Evolutionary conservation across 2,888 invertebrate species (phyloP).

Genomic region (Axea sp.): DNA sequence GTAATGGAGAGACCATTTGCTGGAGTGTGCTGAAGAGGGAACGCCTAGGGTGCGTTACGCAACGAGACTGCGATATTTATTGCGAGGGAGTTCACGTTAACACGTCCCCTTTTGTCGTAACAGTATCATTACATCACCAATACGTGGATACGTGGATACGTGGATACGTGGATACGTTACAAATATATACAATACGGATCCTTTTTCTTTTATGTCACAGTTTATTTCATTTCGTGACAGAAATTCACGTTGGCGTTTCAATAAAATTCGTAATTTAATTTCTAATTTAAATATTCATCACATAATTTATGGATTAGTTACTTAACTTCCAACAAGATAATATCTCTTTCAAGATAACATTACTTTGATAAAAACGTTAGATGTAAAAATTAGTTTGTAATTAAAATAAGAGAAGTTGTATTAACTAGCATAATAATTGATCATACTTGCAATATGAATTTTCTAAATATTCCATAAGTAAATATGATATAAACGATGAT

Average conservation of each 20-base stretch:
- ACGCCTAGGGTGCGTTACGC: conserved; percentile 21
- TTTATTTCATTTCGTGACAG: conserved; percentile 1
- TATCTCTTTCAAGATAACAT: too few species aligned
- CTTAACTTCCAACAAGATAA: background rate
- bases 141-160: background rate
- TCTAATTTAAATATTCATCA: background rate
- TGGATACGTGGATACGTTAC: background rate
- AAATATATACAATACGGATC: background rate
- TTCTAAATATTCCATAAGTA: too few species aligned
- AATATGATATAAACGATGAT: too few species aligned
- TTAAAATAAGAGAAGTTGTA: too few species aligned
- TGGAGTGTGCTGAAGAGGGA: too few species aligned
- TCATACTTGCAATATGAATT: too few species aligned
- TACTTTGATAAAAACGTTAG: too few species aligned
- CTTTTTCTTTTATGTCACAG: too few species aligned
- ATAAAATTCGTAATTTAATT: background rate
- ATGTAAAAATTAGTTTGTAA: too few species aligned
- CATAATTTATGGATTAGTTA: background rate
- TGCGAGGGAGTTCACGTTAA: conserved; percentile 26
- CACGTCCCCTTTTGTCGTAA: conserved; percentile 25
- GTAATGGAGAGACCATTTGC: conserved; percentile 31
- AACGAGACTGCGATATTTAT: conserved; percentile 33
- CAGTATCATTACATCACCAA: conserved; percentile 28
- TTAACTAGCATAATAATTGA: too few species aligned
- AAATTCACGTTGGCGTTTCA: background rate